Percentiles rank a stretch among this genome's conserved stretches.
phyloP scores from a whole-genome alignment of 2,797 vertebrate genomes.

The Sebastiscus albofasciatus region DNA sequence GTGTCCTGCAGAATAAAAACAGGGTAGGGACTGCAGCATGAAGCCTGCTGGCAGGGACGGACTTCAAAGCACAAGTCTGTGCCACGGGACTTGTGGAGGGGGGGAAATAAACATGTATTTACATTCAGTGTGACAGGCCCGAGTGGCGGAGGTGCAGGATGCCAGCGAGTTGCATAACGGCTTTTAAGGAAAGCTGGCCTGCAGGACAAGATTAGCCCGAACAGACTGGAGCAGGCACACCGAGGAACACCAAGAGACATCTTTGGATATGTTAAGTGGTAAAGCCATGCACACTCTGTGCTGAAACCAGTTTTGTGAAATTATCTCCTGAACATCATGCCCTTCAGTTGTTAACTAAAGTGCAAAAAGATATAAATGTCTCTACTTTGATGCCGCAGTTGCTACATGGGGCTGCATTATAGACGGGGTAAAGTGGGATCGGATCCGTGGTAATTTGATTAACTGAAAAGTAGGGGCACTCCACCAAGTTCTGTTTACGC shows the following conservation, averaged over 20 bases:
- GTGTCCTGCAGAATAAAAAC: slow-evolving; percentile 34
- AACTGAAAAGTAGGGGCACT: no score
- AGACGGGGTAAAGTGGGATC: no score
- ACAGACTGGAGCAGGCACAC: slow-evolving; percentile 27
- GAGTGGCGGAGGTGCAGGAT: slow-evolving; percentile 22
- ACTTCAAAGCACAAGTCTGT: slow-evolving; percentile 62
- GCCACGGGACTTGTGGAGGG: slow-evolving; percentile 18
- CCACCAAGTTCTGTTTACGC: no score
- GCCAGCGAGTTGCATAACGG: slow-evolving; percentile 66
- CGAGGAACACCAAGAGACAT: slow-evolving; percentile 28
- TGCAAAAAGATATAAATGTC: no score
- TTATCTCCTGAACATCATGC: no score
- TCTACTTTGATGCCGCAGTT: no score
- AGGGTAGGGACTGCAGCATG: slow-evolving; percentile 1
- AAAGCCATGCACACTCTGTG: neutral
- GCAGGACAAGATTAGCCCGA: slow-evolving; percentile 52
- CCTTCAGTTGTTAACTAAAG: no score
- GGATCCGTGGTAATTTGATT: no score
- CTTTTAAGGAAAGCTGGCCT: slow-evolving; percentile 47
- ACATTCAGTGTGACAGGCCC: slow-evolving; percentile 46
- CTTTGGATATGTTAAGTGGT: slow-evolving; percentile 43
- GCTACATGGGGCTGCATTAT: no score
- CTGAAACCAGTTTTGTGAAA: neutral
- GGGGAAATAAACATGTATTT: slow-evolving; percentile 52
- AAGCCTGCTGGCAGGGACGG: neutral